Percentiles rank a stretch among this genome's conserved stretches.
phyloP scores from a whole-genome alignment of 2,888 invertebrate species.

The Mythimna lalbum region DNA sequence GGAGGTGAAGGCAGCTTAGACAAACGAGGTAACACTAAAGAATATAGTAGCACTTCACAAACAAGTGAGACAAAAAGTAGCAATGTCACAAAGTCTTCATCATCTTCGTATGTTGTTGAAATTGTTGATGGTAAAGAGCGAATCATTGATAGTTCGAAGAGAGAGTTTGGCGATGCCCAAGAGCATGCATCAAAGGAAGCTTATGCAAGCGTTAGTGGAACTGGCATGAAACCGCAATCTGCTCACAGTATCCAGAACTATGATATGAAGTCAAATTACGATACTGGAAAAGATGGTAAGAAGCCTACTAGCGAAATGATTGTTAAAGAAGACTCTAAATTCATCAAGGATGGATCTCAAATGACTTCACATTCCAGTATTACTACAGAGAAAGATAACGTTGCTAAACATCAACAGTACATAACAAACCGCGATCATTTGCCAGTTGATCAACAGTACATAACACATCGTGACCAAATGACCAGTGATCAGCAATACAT shows the following conservation, averaged over 20 bases:
- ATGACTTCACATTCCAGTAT: conserved; percentile 81
- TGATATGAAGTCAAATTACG: conserved; percentile 90
- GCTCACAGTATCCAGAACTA: conserved; percentile 89
- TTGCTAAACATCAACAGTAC: conserved; percentile 78
- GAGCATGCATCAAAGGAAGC: conserved; percentile 88
- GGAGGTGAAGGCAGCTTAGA: conserved; percentile 83
- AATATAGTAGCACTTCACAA: conserved; percentile 83
- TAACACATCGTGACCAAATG: conserved; percentile 41
- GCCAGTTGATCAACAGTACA: conserved; percentile 62
- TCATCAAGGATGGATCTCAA: conserved; percentile 85
- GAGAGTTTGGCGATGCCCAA: conserved; percentile 90
- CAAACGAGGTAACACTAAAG: conserved; percentile 78
- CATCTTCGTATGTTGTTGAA: conserved; percentile 92
- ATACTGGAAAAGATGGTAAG: conserved; percentile 89
- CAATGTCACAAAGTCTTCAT: conserved; percentile 91
- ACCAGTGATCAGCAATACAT: conserved; percentile 42
- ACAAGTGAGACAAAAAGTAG: conserved; percentile 89
- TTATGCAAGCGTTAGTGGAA: conserved; percentile 89
- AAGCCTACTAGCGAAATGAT: conserved; percentile 83
- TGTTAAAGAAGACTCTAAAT: conserved; percentile 82
- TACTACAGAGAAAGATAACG: conserved; percentile 83
- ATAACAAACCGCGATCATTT: conserved; percentile 77
- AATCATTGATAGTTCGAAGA: conserved; percentile 90
- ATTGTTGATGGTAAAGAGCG: conserved; percentile 92
- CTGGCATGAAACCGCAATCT: conserved; percentile 90